Base-by-base conservation (phyloP, 2,113 vertebrate genomes). In the Thryonomys swinderianus region DNA sequence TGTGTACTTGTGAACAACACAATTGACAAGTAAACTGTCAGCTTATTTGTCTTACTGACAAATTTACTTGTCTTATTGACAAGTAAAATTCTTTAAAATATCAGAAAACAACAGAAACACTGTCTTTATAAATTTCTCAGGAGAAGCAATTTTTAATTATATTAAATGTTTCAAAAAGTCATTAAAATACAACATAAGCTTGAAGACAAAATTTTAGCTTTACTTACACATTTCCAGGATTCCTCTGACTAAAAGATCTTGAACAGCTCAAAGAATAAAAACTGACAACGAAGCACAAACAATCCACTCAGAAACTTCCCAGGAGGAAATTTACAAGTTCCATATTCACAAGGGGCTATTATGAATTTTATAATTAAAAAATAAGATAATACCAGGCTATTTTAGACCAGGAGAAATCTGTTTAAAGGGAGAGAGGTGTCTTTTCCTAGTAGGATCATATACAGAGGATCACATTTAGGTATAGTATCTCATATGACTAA, bases 61-160 rank as follows among this genome's bases (percentile, higher is more conserved):
- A 55, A 55, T 55, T 55, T 55, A 55, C 14, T 55, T 55, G 53
- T 55, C 53, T 55, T 55, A n/a, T 80, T 71, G 27, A 85, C 55
- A 74, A 74, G 34, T 14, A 67, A 85, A 80, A 69, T 90, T 92
- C 76, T 85, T 87, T 59, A 16, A 91, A 89, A 84, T 82, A 90
- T 51, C 21, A 73, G 53, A 96, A 96, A 93, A 48, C 23, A 34
- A 67, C 71, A 94, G 55, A 86, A 92, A 94, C 42, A 92, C 45
- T 91, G 84, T 89, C 45, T 48, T 48, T 85, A 45, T 7, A 83
- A 66, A 30, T 95, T 78, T 86, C 64, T 80, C 85, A 27, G 89
- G 17, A 87, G 32, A 20, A 45, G 9, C 78, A 85, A 59, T 95
- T 84, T 91, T 61, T 23, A 83, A 66, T 90, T 85, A 90, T 14